A percentile compares a stretch with the other conserved stretches of the same genome.
phyloP scores from a whole-genome alignment of 2,113 vertebrate genomes.

The Odontesthes bonariensis region DNA sequence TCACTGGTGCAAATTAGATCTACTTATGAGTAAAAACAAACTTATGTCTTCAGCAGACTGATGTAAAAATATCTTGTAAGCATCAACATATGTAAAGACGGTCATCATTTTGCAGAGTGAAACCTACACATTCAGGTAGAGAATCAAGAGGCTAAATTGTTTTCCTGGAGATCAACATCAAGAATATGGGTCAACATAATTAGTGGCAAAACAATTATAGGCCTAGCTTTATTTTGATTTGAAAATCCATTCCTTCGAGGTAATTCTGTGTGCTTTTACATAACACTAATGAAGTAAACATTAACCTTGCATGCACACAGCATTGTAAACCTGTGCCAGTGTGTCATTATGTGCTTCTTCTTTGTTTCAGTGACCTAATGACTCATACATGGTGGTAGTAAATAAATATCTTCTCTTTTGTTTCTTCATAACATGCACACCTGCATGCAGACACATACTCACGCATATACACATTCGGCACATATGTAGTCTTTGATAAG shows the following conservation, averaged over 20 bases:
- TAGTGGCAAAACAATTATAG: not conserved
- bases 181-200: too few relatives aligned
- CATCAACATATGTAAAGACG: not conserved
- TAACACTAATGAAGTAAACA: conserved; percentile 52
- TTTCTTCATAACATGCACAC: conserved; percentile 22
- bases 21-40: too few relatives aligned
- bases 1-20: too few relatives aligned
- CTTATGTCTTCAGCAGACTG: not conserved
- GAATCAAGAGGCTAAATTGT: not conserved
- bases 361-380: conserved; percentile 11
- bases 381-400: conserved; percentile 25
- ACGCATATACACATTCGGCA: conserved; percentile 24
- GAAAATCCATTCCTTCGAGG: conserved; percentile 41
- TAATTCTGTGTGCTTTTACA: conserved; percentile 15
- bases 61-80: not conserved
- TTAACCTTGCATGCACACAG: conserved; percentile 44
- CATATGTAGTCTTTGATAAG: conserved; percentile 39
- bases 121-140: not conserved
- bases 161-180: not conserved
- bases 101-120: not conserved
- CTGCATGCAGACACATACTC: conserved; percentile 41
- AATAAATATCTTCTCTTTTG: conserved; percentile 54
- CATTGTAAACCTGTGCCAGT: conserved; percentile 49
- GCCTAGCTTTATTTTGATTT: conserved; percentile 36
- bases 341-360: conserved; percentile 5